Base-by-base conservation (phyloP, 2,113 vertebrate species). In the Tragelaphus scriptus region DNA sequence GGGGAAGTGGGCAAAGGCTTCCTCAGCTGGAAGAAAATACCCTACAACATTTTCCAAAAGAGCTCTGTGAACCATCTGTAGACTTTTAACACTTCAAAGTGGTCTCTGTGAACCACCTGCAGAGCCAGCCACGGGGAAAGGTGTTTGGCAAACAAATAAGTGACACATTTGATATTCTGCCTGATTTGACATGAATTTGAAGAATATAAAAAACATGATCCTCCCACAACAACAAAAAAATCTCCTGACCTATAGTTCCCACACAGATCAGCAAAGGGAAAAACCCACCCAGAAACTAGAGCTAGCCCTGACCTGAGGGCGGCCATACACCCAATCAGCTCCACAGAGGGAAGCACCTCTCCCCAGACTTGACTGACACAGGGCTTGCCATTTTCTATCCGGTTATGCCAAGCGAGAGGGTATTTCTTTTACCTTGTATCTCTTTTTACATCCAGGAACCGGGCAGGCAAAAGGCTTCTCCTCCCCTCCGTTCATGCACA, bases 401-500 rank as follows among this genome's bases (percentile, higher is more conserved):
- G 1, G 58, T 32, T 21, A 30, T 0, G 8, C 75, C 7, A 6
- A 8, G 85, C 0, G 7, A 36, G 28, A n/a, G 2, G 36, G 30
- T 3, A 0, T 68, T 36, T 59, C 61, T 26, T 93, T 98, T 98
- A 99, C 99, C 99, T 99, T 99, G 93, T 99, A 99, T 99, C 99
- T 99, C 99, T 99, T 99, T 98, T 99, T 99, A 98, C 99, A 99
- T 98, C 99, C 99, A 53, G 99, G 99, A 95, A 99, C 99, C 0
- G 99, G 99, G 98, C 99, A 99, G 98, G 99, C 99, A 68, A 99
- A 99, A 92, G 99, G 99, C 98, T 99, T 99, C 98, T 99, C 99
- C 63, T 99, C 99, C 17, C 99, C 99, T 97, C 99, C 99, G 6
- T 99, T 99, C 99, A 99, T 99, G 98, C 99, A 99, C 99, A 99